Conservation (phyloP, 2,888 invertebrate genomes). For the Aleiodes alternator region DNA sequence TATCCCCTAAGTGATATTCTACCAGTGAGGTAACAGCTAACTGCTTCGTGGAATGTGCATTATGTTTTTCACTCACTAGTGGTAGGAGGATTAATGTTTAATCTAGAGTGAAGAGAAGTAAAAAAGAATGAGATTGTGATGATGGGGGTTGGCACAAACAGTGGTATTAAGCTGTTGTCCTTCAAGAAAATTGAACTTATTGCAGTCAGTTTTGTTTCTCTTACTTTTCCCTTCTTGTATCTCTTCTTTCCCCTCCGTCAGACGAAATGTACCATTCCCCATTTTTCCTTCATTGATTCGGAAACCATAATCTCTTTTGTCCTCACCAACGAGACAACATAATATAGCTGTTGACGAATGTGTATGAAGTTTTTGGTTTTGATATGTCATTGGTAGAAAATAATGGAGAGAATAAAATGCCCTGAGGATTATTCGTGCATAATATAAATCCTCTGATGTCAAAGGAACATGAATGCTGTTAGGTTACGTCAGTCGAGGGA, state of each 20-base stretch:
- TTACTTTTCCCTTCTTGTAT: not conserved
- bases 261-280: not conserved
- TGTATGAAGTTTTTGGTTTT: conserved; percentile 37
- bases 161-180: conserved; percentile 52
- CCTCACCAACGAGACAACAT: conserved; percentile 61
- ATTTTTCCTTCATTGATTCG: conserved; percentile 58
- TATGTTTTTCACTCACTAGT: conserved; percentile 10
- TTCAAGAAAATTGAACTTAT: conserved; percentile 49
- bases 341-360: conserved; percentile 50
- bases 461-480: conserved; percentile 35
- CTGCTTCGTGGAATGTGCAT: conserved; percentile 12
- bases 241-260: conserved; percentile 22
- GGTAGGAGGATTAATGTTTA: not conserved
- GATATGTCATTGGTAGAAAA: conserved; percentile 21
- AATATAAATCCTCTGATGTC: conserved; percentile 45
- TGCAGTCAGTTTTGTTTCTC: conserved; percentile 37
- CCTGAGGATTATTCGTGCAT: conserved; percentile 54
- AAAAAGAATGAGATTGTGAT: conserved; percentile 6
- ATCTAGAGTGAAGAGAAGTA: not conserved
- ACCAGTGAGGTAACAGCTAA: not conserved
- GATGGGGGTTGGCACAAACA: conserved; percentile 56
- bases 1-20: conserved; percentile 16
- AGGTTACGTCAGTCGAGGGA: conserved; percentile 28
- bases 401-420: conserved; percentile 1
- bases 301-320: conserved; percentile 66